These are phyloP conservation scores for Bombyx mandarina DNA, from an alignment of 1,140 invertebrate genomes.

Conservation along the genomic window DNA sequence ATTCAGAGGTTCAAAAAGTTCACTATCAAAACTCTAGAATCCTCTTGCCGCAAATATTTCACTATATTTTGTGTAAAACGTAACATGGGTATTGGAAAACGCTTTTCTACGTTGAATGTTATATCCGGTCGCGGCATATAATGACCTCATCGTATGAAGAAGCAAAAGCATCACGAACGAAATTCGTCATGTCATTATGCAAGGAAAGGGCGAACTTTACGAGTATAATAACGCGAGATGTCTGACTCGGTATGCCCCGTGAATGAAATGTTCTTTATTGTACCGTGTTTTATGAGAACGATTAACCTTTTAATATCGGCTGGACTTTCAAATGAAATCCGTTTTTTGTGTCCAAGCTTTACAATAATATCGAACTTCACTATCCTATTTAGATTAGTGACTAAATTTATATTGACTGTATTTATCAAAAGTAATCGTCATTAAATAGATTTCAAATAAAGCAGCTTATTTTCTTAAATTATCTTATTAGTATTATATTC, in stretches of 20 bases:
- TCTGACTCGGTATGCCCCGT: constrained; percentile 54
- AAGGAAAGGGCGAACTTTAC: constrained; percentile 69
- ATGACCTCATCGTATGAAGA: constrained; percentile 62
- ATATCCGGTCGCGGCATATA: constrained; percentile 32
- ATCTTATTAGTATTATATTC: too few species aligned
- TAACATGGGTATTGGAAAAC: background rate
- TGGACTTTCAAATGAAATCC: constrained; percentile 44
- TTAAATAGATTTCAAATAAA: too few species aligned
- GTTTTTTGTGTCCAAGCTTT: too few species aligned
- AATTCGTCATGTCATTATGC: constrained; percentile 70
- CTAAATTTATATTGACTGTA: too few species aligned
- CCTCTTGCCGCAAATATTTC: too few species aligned
- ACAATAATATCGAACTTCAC: too few species aligned
- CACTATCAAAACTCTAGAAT: background rate
- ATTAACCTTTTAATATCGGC: constrained; percentile 69
- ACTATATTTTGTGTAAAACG: too few species aligned
- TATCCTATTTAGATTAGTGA: too few species aligned
- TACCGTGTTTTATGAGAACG: constrained; percentile 66
- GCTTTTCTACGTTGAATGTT: constrained; percentile 29
- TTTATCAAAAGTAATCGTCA: too few species aligned
- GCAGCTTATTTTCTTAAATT: too few species aligned
- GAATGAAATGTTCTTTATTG: constrained; percentile 66
- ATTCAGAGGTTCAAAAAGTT: background rate
- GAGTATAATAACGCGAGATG: constrained; percentile 68
- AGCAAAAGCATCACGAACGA: constrained; percentile 66